phyloP scores from a whole-genome alignment of 2,797 vertebrate species.

The Halcyon badia region DNA sequence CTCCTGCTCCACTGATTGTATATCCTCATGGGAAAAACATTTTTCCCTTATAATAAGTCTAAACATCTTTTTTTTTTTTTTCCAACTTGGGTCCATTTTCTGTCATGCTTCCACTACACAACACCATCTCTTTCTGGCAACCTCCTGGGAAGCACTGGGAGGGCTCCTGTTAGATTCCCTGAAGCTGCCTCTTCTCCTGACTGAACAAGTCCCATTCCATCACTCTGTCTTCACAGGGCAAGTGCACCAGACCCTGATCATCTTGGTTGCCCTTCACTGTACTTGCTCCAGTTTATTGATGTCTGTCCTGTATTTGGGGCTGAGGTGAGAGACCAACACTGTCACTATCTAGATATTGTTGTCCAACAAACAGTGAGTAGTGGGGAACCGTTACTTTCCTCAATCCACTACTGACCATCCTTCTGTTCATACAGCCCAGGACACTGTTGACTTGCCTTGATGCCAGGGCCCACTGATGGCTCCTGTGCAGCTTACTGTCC shows the following conservation, averaged over 20 bases:
- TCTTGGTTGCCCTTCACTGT: neutral
- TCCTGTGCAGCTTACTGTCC: neutral
- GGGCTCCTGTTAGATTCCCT: neutral
- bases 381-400: neutral
- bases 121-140: neutral
- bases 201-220: neutral
- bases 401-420: fast-evolving
- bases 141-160: neutral
- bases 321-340: neutral
- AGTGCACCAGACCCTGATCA: neutral
- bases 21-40: fast-evolving
- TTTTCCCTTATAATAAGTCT: neutral
- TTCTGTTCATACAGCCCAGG: neutral
- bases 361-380: neutral
- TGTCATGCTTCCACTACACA: neutral
- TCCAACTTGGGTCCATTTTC: neutral
- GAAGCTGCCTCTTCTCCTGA: neutral
- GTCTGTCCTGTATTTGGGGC: neutral
- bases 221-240: neutral
- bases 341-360: neutral
- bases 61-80: neutral
- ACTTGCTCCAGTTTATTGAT: neutral
- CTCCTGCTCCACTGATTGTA: neutral
- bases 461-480: neutral
- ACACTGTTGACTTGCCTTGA: neutral